A percentile compares a stretch with the other conserved stretches of the same genome.
Evolutionary conservation across 2,797 vertebrate species (phyloP).

Genomic region (Tauraco hartlaubi): DNA sequence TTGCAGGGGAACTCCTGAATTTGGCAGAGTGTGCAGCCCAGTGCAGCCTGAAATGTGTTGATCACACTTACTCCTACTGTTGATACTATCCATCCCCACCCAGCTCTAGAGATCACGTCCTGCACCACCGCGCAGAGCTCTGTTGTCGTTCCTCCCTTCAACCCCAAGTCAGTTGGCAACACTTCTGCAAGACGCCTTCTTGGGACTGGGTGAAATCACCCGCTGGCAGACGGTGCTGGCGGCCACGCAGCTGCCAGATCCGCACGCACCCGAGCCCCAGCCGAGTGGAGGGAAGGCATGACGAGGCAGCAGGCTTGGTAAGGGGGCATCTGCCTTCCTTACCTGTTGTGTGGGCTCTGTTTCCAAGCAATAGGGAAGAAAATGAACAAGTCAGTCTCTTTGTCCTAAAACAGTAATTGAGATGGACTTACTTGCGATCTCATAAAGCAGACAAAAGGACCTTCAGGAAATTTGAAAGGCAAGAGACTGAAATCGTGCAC

Average conservation of each 20-base stretch:
- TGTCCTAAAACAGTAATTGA: background rate
- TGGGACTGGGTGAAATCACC: background rate
- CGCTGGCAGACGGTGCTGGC: background rate
- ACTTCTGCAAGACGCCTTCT: background rate
- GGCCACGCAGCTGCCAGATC: background rate
- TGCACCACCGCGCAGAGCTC: background rate
- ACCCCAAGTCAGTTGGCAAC: background rate
- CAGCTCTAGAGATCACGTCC: background rate
- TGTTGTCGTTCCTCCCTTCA: background rate
- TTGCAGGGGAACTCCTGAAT: background rate
- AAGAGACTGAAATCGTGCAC: background rate
- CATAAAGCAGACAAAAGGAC: background rate
- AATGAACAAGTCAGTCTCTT: background rate
- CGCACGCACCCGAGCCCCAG: rapidly evolving
- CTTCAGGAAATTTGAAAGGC: background rate
- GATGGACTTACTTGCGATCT: background rate
- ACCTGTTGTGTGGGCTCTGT: background rate
- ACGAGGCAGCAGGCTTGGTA: background rate
- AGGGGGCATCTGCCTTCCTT: background rate
- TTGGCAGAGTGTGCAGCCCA: background rate
- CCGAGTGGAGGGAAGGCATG: background rate
- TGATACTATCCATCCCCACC: background rate
- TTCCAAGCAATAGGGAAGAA: background rate
- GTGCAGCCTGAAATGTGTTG: background rate
- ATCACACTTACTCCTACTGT: background rate